A percentile compares a stretch with the other conserved stretches of the same genome.
Evolutionary conservation across 2,113 vertebrate species (phyloP).

Genomic region (Eonycteris spelaea): DNA sequence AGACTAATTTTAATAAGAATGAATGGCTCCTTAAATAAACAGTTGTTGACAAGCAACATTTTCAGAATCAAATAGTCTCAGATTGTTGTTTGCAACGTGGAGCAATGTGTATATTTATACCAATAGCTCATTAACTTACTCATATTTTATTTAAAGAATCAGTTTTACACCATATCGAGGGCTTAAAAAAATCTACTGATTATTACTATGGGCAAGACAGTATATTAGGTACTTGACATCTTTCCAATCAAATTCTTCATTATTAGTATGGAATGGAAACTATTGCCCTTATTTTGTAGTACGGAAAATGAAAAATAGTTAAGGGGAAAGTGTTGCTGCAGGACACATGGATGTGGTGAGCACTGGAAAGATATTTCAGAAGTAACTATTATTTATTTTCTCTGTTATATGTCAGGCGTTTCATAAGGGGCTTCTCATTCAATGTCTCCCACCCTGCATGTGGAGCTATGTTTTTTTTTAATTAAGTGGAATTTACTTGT

Average conservation of each 20-base stretch:
- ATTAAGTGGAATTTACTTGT: constrained; percentile 31
- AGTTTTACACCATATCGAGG: not conserved
- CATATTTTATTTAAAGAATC: constrained; percentile 54
- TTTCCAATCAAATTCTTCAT: constrained; percentile 21
- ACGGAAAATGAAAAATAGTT: not conserved
- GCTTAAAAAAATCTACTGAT: not conserved
- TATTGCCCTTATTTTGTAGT: not conserved
- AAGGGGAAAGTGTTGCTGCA: not conserved
- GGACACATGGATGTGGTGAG: not conserved
- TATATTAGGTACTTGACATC: not conserved
- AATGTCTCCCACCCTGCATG: not conserved
- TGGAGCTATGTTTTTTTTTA: constrained; percentile 11
- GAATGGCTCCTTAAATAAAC: constrained; percentile 49
- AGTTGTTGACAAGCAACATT: constrained; percentile 50
- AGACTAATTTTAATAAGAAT: constrained; percentile 62
- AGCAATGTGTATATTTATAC: constrained; percentile 42
- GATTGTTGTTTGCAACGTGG: constrained; percentile 26
- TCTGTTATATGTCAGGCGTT: not conserved
- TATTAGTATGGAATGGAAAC: not conserved
- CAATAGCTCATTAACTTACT: constrained; percentile 41
- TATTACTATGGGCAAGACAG: not conserved
- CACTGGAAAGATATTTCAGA: not conserved
- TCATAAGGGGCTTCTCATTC: not conserved
- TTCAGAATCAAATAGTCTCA: constrained; percentile 43
- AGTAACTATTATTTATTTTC: constrained; percentile 28